phyloP scores from a whole-genome alignment of 2,113 vertebrate genomes.

The Spea multiplicata region DNA sequence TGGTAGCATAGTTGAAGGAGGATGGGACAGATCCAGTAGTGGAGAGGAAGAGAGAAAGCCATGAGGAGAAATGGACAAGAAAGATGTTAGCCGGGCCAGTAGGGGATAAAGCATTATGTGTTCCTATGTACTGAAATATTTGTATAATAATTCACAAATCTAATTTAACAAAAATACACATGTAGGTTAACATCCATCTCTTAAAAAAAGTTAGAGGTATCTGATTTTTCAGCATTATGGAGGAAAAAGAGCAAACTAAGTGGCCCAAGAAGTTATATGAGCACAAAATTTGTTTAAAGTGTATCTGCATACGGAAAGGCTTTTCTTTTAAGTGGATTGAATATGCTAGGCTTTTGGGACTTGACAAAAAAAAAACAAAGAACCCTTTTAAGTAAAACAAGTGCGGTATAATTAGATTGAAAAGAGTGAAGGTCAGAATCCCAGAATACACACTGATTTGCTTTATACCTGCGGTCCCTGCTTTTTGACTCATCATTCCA shows the following conservation, averaged over 20 bases:
- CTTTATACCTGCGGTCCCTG: conserved; percentile 20
- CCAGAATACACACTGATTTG: conserved; percentile 14
- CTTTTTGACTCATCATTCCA: conserved; percentile 22
- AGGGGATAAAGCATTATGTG: too few species aligned
- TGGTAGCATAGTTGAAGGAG: too few species aligned
- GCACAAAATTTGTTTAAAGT: background rate
- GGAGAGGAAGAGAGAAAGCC: too few species aligned
- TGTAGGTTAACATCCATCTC: too few species aligned
- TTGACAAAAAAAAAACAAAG: background rate
- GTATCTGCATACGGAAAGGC: conserved; percentile 2
- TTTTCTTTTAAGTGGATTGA: conserved; percentile 14
- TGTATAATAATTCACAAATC: too few species aligned
- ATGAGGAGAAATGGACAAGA: too few species aligned
- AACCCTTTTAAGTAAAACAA: conserved; percentile 41
- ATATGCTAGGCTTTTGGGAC: conserved; percentile 8
- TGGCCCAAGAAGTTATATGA: background rate
- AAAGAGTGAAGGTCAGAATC: conserved; percentile 41
- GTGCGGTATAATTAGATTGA: conserved; percentile 43
- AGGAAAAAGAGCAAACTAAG: background rate
- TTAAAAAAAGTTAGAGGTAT: too few species aligned
- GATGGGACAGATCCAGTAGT: too few species aligned
- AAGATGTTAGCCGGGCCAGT: too few species aligned
- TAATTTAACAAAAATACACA: too few species aligned
- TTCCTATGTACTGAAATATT: too few species aligned
- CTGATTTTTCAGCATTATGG: too few species aligned